These are phyloP conservation scores for Bryconaethiops microstoma DNA, from an alignment of 2,797 vertebrate genomes.

Conservation along the genomic window DNA sequence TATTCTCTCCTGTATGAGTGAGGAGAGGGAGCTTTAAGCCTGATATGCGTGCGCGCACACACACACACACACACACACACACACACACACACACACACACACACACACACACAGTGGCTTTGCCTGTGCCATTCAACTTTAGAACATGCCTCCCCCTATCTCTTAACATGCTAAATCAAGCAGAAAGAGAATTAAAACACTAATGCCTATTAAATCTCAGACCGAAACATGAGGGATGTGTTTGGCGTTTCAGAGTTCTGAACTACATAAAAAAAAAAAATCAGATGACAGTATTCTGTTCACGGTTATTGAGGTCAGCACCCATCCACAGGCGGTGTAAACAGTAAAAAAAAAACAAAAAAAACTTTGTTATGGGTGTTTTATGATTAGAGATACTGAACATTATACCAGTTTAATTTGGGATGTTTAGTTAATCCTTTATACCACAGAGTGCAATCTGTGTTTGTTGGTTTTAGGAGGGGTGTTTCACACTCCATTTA, in stretches of 20 bases:
- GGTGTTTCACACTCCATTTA: constrained; percentile 41
- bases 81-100: not conserved
- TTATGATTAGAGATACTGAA: constrained; percentile 17
- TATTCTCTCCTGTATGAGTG: constrained; percentile 61
- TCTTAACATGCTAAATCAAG: constrained; percentile 69
- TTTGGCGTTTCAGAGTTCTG: constrained; percentile 25
- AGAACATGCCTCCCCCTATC: constrained; percentile 59
- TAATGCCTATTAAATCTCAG: constrained; percentile 47
- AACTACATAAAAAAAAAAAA: constrained; percentile 5
- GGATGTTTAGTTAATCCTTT: constrained; percentile 28
- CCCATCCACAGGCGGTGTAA: constrained; percentile 27
- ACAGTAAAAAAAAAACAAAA: not conserved
- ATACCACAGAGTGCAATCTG: constrained; percentile 32
- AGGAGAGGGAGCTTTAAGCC: constrained; percentile 56
- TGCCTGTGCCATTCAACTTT: constrained; percentile 25
- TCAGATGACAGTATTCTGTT: constrained; percentile 12
- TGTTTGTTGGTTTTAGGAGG: constrained; percentile 32
- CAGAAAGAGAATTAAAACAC: constrained; percentile 68
- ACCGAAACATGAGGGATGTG: constrained; percentile 32
- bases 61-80: constrained; percentile 43
- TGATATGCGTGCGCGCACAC: constrained; percentile 62
- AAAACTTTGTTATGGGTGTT: constrained; percentile 19
- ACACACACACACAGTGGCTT: constrained; percentile 21
- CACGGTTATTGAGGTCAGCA: constrained; percentile 31
- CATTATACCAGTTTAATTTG: constrained; percentile 23